Evolutionary conservation across 2,888 invertebrate species (phyloP).

Genomic region (Scotopteryx bipunctaria): DNA sequence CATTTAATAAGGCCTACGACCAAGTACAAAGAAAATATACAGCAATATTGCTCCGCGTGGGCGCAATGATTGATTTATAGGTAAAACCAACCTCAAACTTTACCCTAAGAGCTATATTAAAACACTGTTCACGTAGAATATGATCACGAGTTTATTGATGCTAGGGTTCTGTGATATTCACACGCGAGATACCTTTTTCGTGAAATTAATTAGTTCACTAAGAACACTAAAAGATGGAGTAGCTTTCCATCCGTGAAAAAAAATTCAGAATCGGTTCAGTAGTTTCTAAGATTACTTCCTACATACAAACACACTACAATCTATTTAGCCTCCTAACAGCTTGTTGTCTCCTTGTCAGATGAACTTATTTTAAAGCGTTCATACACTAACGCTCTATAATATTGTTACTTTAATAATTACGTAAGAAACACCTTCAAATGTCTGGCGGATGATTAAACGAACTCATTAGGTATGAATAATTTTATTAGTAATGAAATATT

Average conservation of each 20-base stretch:
- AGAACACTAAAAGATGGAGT: no score
- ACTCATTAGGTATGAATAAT: not conserved
- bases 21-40: not conserved
- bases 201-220: no score
- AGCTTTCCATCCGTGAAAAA: no score
- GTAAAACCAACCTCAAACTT: slow-evolving; percentile 3
- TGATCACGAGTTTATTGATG: not conserved
- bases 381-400: not conserved
- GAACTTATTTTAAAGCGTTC: not conserved
- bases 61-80: slow-evolving; percentile 8
- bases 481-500: not conserved
- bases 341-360: not conserved
- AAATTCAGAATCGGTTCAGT: no score
- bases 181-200: no score
- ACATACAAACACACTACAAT: no score
- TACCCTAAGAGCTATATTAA: not conserved
- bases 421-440: not conserved
- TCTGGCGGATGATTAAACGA: not conserved
- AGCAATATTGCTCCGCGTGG: slow-evolving; percentile 6
- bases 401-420: not conserved
- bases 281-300: no score
- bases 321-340: no score
- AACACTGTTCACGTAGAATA: not conserved
- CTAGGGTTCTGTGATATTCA: no score
- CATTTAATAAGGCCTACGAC: not conserved